A percentile compares a stretch with the other conserved stretches of the same genome.
These are phyloP conservation scores for Bombus pyrosoma DNA, from an alignment of 1,140 invertebrate species.

Conservation along the genomic window DNA sequence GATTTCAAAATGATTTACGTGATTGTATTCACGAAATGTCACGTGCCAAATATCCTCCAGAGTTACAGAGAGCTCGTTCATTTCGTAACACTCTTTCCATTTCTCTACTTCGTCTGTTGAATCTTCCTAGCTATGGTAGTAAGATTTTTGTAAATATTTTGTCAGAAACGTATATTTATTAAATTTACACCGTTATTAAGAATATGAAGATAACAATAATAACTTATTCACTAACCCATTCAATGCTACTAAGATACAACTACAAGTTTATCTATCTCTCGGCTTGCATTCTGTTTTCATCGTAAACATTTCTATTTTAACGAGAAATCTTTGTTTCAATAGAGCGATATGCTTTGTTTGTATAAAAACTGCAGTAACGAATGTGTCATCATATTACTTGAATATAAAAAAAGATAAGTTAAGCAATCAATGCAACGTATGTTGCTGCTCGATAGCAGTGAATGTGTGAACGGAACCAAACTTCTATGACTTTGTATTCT, in stretches of 20 bases:
- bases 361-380: too few species aligned
- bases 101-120: neutral
- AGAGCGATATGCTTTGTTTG: too few species aligned
- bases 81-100: neutral
- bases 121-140: neutral
- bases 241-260: neutral
- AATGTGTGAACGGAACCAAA: neutral
- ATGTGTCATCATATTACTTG: too few species aligned
- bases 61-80: neutral
- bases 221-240: neutral
- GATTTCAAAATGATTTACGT: slow-evolving; percentile 36
- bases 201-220: neutral
- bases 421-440: neutral
- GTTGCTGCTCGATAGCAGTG: too few species aligned
- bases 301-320: neutral
- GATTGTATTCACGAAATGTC: slow-evolving; percentile 5
- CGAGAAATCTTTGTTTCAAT: too few species aligned
- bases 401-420: neutral
- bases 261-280: neutral
- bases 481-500: neutral
- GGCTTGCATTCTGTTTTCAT: neutral
- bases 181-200: too few species aligned
- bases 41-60: neutral
- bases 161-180: neutral
- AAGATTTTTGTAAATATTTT: too few species aligned